Evolutionary conservation across 2,113 vertebrate genomes (phyloP), one percentile per base, ranked within the genome.

Genomic region (Epinephelus fuscoguttatus): DNA sequence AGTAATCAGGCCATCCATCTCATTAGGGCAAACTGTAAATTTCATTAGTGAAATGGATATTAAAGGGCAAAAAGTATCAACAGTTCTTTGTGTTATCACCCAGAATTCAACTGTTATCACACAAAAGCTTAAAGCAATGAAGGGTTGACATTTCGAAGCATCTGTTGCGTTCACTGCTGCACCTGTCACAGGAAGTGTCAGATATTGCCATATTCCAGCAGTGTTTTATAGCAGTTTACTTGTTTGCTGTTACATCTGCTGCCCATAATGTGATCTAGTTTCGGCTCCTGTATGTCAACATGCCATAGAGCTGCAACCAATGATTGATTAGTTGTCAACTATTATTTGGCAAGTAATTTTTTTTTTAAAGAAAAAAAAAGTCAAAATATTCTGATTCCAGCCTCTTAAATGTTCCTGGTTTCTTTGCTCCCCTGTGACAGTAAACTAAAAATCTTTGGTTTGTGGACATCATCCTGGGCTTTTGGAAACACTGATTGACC

Each of bases 1-100:
- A 78, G 60, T 78, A 92, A 90, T 88, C 70, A 91, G 91, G 85
- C 70, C 85, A 75, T 62, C 56, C 27, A 21, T 78, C 66, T 52
- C 37, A 52, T 23, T 7, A 27, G 33, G 57, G 73, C 50, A 69
- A 62, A 74, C 37, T 64, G 17, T 33, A 50, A 15, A 61, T 81
- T 84, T 81, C 30, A 86, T 47, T 55, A 63, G 60, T 52, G 76
- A 15, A 71, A 69, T 53, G 68, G 64, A 42, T 55, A 60, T 19
- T 27, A 19, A 73, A 47, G 42, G 62, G 56, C 69, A 63, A 21
- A 47, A 14, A 77, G 23, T 27, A 27, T 42, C 2, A 49, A n/a
- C 27, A 25, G 6, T 37, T 78, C 2, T 55, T 21, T 8, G 40
- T 45, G 1, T 11, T 11, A 45, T 12, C 42, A 42, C 9, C 10